phyloP scores from a whole-genome alignment of 1,140 invertebrate species.

The Penaeus japonicus region DNA sequence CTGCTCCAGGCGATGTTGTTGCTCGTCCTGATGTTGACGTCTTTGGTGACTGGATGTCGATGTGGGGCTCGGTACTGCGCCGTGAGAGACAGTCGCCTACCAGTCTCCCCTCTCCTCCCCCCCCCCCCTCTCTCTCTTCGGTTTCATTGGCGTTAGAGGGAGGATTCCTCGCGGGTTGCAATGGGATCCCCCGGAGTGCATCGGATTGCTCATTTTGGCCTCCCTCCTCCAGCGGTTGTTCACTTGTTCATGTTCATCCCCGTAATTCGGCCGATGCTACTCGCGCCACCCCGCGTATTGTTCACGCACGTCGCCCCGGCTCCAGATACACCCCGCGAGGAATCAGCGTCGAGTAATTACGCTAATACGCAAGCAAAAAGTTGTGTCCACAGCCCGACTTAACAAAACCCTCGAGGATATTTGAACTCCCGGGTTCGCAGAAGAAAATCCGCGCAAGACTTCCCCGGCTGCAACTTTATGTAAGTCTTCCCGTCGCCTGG shows the following conservation, averaged over 20 bases:
- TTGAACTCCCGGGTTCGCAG: conserved; percentile 19
- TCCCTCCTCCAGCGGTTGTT: neutral
- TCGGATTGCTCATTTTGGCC: too few species aligned
- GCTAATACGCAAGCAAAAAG: neutral
- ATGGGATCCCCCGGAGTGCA: too few species aligned
- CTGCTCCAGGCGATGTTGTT: too few species aligned
- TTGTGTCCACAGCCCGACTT: neutral
- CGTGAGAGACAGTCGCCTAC: neutral
- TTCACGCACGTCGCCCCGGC: conserved; percentile 8
- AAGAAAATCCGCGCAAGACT: conserved; percentile 17
- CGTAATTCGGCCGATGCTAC: neutral
- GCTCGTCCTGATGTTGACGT: too few species aligned
- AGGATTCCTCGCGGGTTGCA: neutral
- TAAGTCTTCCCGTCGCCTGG: conserved; percentile 37
- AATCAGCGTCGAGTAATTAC: neutral
- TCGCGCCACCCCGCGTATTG: neutral
- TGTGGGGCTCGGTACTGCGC: too few species aligned
- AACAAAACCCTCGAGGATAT: conserved; percentile 26
- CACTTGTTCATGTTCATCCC: conserved; percentile 26
- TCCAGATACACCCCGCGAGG: conserved; percentile 5
- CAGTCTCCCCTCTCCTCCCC: neutral
- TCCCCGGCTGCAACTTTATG: conserved; percentile 40
- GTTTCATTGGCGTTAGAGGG: neutral
- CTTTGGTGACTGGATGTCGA: too few species aligned
- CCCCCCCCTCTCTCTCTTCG: too few species aligned